Percentiles rank a stretch among this genome's conserved stretches.
These are phyloP conservation scores for Trogon melanurus DNA, from an alignment of 2,113 vertebrate genomes.

Conservation along the genomic window DNA sequence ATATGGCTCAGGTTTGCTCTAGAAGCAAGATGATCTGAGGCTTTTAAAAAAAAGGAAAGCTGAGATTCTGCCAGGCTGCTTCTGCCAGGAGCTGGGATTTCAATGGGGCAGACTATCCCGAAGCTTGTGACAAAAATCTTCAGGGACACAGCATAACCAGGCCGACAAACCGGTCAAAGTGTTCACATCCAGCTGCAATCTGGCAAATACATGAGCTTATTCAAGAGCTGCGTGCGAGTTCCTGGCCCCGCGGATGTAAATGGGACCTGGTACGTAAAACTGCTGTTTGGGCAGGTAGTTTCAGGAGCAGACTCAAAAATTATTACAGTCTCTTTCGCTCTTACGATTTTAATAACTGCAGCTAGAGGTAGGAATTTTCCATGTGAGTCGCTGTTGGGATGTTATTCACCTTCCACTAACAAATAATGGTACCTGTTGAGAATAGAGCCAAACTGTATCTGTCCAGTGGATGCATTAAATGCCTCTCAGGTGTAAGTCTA, in stretches of 20 bases:
- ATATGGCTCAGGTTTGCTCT: not conserved
- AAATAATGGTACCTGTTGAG: not conserved
- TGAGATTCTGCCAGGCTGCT: not conserved
- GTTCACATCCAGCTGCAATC: not conserved
- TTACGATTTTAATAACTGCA: not conserved
- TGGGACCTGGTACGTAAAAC: not conserved
- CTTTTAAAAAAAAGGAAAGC: constrained; percentile 22
- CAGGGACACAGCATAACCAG: not conserved
- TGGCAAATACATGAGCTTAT: not conserved
- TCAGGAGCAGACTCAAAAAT: not conserved
- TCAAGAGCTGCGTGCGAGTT: not conserved
- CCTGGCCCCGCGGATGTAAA: accelerated
- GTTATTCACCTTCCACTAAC: not conserved
- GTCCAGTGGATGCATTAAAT: not conserved
- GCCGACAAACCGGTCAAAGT: not conserved
- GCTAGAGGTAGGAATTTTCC: not conserved
- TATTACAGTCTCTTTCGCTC: not conserved
- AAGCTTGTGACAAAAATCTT: not conserved
- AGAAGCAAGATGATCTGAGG: not conserved
- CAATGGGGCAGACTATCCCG: not conserved
- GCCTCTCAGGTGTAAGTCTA: not conserved
- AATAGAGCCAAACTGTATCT: not conserved
- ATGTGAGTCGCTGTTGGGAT: not conserved
- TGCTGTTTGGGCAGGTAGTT: constrained; percentile 5
- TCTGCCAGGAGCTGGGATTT: not conserved